Conservation (phyloP, 2,797 vertebrate genomes). For the Sparus aurata region DNA sequence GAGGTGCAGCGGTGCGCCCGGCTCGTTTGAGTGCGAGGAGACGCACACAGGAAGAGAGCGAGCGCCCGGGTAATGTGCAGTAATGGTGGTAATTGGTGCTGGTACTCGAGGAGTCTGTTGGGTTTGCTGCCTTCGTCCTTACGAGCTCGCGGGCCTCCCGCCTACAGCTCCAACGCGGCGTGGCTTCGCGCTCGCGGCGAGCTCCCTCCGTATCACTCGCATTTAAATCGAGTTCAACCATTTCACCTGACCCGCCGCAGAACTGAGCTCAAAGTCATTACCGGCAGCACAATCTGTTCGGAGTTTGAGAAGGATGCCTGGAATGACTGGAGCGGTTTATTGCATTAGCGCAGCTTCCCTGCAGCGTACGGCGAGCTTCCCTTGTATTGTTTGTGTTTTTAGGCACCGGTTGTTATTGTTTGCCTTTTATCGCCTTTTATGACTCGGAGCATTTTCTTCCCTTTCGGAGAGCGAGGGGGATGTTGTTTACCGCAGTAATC, state of each 20-base stretch:
- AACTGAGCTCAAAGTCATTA: conserved; percentile 49
- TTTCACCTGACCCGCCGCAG: conserved; percentile 44
- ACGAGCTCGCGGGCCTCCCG: conserved; percentile 22
- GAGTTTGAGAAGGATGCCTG: conserved; percentile 47
- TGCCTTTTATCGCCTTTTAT: conserved; percentile 74
- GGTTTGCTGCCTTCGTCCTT: conserved; percentile 41
- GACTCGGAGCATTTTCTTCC: conserved; percentile 64
- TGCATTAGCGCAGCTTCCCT: conserved; percentile 57
- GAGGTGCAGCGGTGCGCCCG: conserved; percentile 51
- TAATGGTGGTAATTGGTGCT: conserved; percentile 80
- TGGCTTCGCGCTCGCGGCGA: conserved; percentile 2
- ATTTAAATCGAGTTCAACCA: conserved; percentile 31
- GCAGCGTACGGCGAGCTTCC: conserved; percentile 49
- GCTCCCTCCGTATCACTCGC: conserved; percentile 13
- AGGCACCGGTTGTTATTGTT: conserved; percentile 72
- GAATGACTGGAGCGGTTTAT: conserved; percentile 56
- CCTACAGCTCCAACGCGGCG: conserved; percentile 27
- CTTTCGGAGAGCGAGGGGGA: conserved; percentile 42
- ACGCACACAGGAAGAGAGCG: conserved; percentile 69
- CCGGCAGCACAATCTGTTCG: conserved; percentile 33
- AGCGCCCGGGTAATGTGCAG: conserved; percentile 69
- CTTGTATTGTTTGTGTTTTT: conserved; percentile 63
- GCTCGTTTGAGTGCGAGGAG: conserved; percentile 44
- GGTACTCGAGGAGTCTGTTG: conserved; percentile 57
- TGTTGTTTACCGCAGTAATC: conserved; percentile 71